A percentile compares a stretch with the other conserved stretches of the same genome.
Evolutionary conservation across 2,888 invertebrate species (phyloP).

Genomic region (Morpho achilles): DNA sequence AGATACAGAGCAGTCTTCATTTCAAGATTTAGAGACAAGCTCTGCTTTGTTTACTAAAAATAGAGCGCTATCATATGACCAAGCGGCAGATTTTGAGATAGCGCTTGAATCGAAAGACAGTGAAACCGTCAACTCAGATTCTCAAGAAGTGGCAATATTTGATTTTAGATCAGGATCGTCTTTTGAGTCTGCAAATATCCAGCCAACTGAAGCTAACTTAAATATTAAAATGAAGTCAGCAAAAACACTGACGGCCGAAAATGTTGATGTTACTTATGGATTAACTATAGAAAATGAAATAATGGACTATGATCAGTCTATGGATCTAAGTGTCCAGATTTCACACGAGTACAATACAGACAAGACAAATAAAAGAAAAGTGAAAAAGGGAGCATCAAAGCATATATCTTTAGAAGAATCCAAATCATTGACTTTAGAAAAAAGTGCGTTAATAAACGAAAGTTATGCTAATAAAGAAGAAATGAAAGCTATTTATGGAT

Average conservation of each 20-base stretch:
- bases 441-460: not conserved
- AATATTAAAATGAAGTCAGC: conserved; percentile 4
- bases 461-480: conserved; percentile 1
- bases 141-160: conserved; percentile 1
- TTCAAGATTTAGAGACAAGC: not conserved
- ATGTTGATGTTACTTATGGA: conserved; percentile 5
- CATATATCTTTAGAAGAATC: not conserved
- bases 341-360: not conserved
- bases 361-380: not conserved
- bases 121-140: not conserved
- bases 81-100: conserved; percentile 7
- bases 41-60: conserved; percentile 1
- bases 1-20: not conserved
- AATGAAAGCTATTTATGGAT: not conserved
- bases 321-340: not conserved
- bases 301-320: not conserved
- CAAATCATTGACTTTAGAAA: not conserved
- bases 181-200: not conserved
- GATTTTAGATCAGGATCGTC: conserved; percentile 4
- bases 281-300: conserved; percentile 5
- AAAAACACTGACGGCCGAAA: conserved; percentile 3
- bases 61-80: conserved; percentile 3
- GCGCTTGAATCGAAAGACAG: not conserved
- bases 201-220: conserved; percentile 3
- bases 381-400: not conserved